Percentiles rank a stretch among this genome's conserved stretches.
phyloP scores from a whole-genome alignment of 2,797 vertebrate genomes.

The Acridotheres tristis region DNA sequence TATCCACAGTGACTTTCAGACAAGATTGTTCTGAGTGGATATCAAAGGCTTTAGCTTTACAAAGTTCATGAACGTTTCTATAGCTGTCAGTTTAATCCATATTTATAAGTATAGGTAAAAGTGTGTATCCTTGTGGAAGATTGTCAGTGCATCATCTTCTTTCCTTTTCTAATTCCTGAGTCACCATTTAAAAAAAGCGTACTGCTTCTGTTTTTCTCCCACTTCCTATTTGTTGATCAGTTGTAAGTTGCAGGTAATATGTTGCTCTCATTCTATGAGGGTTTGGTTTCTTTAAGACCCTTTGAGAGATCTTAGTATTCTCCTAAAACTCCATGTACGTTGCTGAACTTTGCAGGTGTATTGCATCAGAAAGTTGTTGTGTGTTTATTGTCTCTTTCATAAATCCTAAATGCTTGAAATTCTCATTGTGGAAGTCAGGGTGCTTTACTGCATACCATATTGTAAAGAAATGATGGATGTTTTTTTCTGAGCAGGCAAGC shows the following conservation, averaged over 20 bases:
- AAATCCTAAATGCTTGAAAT: background rate
- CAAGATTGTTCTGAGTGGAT: background rate
- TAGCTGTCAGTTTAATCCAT: background rate
- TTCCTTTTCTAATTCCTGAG: background rate
- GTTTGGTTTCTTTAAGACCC: background rate
- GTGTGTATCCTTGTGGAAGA: too few species aligned
- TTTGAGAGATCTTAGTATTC: background rate
- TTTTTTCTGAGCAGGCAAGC: background rate
- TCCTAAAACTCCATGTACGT: background rate
- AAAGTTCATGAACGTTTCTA: background rate
- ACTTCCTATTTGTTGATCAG: background rate
- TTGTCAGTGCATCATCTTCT: background rate
- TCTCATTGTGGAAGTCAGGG: background rate
- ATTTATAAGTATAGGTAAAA: background rate
- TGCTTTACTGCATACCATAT: background rate
- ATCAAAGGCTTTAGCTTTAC: background rate
- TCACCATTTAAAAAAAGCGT: background rate
- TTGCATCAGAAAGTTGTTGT: background rate
- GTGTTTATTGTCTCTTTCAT: background rate
- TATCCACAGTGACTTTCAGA: background rate
- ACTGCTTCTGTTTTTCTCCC: background rate
- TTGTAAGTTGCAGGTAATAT: background rate
- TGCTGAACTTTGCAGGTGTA: background rate
- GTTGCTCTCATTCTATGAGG: rapidly evolving
- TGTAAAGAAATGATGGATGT: background rate